Evolutionary conservation across 2,113 vertebrate genomes (phyloP).

Genomic region (Nycticebus coucang): DNA sequence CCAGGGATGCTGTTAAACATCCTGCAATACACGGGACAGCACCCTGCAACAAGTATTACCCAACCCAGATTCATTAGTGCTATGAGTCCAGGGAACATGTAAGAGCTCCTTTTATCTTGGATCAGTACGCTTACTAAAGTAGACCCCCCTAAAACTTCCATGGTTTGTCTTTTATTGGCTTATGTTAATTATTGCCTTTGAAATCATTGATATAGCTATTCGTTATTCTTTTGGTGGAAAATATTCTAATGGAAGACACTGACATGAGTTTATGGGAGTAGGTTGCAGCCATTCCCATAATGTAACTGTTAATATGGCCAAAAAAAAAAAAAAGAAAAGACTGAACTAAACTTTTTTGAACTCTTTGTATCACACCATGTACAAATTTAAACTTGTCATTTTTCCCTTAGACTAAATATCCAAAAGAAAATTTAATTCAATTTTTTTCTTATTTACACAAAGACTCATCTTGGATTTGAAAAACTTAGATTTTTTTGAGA

Average conservation of each 20-base stretch:
- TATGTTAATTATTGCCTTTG: slow-evolving; percentile 1
- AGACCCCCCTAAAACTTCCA: background rate
- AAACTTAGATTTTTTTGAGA: background rate
- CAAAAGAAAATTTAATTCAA: background rate
- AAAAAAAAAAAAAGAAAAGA: background rate
- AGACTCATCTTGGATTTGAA: slow-evolving; percentile 34
- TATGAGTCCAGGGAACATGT: background rate
- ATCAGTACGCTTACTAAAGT: background rate
- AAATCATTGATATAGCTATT: background rate
- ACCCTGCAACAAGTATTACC: background rate
- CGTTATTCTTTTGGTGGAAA: background rate
- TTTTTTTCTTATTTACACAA: background rate
- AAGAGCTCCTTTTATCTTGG: slow-evolving; percentile 5
- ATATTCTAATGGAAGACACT: background rate
- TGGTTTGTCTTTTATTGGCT: background rate
- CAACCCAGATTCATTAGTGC: background rate
- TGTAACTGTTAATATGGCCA: background rate
- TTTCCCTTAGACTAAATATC: background rate
- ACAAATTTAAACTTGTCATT: background rate
- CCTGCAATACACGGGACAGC: background rate
- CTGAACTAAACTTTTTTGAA: background rate
- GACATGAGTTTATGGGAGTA: background rate
- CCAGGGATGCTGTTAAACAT: background rate
- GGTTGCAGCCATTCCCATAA: background rate
- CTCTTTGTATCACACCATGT: background rate